These are phyloP conservation scores for Orchesellides sinensis DNA, from an alignment of 2,888 invertebrate species.

Conservation along the genomic window DNA sequence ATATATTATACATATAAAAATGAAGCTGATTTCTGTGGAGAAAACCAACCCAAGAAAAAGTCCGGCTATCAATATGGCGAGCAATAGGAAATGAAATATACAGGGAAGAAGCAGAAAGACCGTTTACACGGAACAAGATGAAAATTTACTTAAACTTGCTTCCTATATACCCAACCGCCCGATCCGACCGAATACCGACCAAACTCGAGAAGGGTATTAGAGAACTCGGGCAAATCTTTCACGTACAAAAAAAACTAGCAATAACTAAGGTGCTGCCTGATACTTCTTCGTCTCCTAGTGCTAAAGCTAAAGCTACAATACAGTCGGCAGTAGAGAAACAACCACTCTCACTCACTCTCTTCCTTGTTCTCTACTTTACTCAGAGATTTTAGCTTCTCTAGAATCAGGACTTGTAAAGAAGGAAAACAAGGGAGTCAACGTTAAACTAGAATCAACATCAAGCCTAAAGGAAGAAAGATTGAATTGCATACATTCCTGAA, in stretches of 20 bases:
- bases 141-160: slow-evolving; percentile 15
- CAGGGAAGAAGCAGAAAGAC: neutral
- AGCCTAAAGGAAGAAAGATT: slow-evolving; percentile 6
- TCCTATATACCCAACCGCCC: slow-evolving; percentile 20
- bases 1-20: too few relatives aligned
- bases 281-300: neutral
- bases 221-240: slow-evolving; percentile 7
- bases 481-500: slow-evolving; percentile 15
- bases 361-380: slow-evolving; percentile 6
- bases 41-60: slow-evolving; percentile 14
- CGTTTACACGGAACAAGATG: neutral
- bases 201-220: slow-evolving; percentile 20
- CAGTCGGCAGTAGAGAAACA: neutral
- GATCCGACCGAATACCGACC: slow-evolving; percentile 32
- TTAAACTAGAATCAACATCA: neutral
- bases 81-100: slow-evolving; percentile 11
- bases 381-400: neutral
- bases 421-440: slow-evolving; percentile 3
- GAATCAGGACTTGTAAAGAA: slow-evolving; percentile 28
- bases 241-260: neutral
- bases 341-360: neutral
- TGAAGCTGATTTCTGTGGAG: slow-evolving; percentile 17
- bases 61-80: slow-evolving; percentile 47
- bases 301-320: neutral
- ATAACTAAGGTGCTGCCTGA: neutral